Conservation (phyloP, 2,113 vertebrate species). For the Sprattus sprattus region DNA sequence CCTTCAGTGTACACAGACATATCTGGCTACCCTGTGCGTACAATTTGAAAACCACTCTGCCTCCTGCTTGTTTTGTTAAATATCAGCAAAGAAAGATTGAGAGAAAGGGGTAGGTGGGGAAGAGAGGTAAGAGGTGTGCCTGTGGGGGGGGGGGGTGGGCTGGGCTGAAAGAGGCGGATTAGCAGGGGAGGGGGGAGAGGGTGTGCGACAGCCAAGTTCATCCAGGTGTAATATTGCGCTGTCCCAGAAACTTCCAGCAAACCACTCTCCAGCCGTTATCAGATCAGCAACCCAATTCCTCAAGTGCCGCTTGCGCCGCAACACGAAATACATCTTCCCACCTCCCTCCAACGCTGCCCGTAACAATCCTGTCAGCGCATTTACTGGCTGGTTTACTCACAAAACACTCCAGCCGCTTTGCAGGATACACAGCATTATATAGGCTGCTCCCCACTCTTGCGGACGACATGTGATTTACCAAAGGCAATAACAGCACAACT, state of each 20-base stretch:
- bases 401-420: constrained; percentile 43
- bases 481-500: constrained; percentile 23
- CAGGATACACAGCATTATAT: constrained; percentile 36
- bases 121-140: neutral
- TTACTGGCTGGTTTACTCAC: constrained; percentile 53
- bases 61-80: neutral
- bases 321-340: constrained; percentile 61
- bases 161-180: constrained; percentile 22
- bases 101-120: constrained; percentile 23
- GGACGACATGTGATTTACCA: constrained; percentile 42
- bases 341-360: constrained; percentile 40
- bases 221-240: constrained; percentile 64
- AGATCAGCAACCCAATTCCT: constrained; percentile 68
- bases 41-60: neutral
- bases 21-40: neutral
- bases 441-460: constrained; percentile 26
- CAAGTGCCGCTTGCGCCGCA: constrained; percentile 59
- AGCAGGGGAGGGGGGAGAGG: neutral
- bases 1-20: neutral
- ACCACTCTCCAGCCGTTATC: constrained; percentile 61
- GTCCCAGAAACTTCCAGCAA: constrained; percentile 63
- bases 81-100: neutral
- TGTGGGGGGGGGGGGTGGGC: constrained; percentile 23
- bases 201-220: constrained; percentile 43
- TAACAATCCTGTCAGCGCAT: constrained; percentile 46